Evolutionary conservation across 2,888 invertebrate genomes (phyloP).

Genomic region (Empis stercorea): DNA sequence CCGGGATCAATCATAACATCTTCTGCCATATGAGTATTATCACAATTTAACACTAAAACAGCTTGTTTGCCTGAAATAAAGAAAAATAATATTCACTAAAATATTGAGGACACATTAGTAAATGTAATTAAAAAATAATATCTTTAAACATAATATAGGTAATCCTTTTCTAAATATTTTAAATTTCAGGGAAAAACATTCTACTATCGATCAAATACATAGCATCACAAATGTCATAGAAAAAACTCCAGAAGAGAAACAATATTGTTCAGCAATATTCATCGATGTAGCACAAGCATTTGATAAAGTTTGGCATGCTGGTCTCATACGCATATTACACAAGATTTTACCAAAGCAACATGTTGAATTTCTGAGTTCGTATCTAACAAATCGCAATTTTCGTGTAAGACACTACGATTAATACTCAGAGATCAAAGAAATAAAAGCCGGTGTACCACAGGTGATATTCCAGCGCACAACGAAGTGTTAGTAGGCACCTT

Average conservation of each 20-base stretch:
- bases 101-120: too few relatives aligned
- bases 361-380: neutral
- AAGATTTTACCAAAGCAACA: neutral
- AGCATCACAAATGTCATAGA: constrained; percentile 3
- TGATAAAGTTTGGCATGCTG: too few relatives aligned
- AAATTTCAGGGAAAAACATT: too few relatives aligned
- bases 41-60: constrained; percentile 85
- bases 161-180: too few relatives aligned
- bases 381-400: neutral
- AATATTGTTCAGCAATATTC: constrained; percentile 7
- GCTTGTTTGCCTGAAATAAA: constrained; percentile 74
- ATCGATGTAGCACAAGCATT: constrained; percentile 9
- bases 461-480: too few relatives aligned
- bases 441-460: constrained; percentile 1
- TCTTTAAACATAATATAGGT: too few relatives aligned
- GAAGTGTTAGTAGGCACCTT: too few relatives aligned
- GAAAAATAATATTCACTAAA: too few relatives aligned
- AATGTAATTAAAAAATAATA: too few relatives aligned
- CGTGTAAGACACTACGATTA: neutral
- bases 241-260: constrained; percentile 6
- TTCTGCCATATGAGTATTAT: constrained; percentile 88
- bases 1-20: constrained; percentile 95
- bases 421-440: neutral
- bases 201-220: constrained; percentile 7
- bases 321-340: neutral